Evolutionary conservation across 1,140 invertebrate species (phyloP).

Genomic region (Physella acuta): DNA sequence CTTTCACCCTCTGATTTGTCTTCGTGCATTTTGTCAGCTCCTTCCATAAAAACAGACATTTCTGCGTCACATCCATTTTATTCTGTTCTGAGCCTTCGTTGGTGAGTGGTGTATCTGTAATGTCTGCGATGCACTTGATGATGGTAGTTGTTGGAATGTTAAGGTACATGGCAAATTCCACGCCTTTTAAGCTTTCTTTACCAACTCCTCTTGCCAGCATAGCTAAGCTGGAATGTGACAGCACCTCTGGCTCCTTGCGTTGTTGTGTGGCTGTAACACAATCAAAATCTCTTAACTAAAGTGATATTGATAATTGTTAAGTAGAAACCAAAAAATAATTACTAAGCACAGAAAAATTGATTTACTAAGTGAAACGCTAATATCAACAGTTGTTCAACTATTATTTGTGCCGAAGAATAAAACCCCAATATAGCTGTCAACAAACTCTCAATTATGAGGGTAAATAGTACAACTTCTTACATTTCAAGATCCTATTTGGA

Average conservation of each 20-base stretch:
- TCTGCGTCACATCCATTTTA: constrained; percentile 22
- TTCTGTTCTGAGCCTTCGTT: constrained; percentile 16
- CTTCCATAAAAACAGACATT: constrained; percentile 31
- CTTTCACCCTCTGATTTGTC: constrained; percentile 27
- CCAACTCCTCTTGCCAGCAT: constrained; percentile 27
- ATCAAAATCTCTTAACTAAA: too few species aligned
- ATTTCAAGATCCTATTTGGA: too few species aligned
- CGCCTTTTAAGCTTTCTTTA: constrained; percentile 20
- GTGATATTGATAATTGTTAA: too few species aligned
- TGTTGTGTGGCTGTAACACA: neutral
- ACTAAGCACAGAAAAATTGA: too few species aligned
- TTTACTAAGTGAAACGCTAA: too few species aligned
- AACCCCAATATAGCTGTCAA: too few species aligned
- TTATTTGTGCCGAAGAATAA: too few species aligned
- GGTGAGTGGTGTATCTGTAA: neutral
- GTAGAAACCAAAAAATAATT: too few species aligned
- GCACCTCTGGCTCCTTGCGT: constrained; percentile 29
- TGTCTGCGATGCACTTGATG: constrained; percentile 25
- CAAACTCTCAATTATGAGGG: too few species aligned
- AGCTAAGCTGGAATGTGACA: constrained; percentile 23
- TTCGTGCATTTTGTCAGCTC: constrained; percentile 25
- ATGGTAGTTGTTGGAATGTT: constrained; percentile 33
- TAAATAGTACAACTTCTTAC: too few species aligned
- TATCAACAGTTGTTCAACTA: too few species aligned
- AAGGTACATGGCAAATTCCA: constrained; percentile 30